phyloP scores from a whole-genome alignment of 2,888 invertebrate genomes.

The Mesorhabditis sp. region DNA sequence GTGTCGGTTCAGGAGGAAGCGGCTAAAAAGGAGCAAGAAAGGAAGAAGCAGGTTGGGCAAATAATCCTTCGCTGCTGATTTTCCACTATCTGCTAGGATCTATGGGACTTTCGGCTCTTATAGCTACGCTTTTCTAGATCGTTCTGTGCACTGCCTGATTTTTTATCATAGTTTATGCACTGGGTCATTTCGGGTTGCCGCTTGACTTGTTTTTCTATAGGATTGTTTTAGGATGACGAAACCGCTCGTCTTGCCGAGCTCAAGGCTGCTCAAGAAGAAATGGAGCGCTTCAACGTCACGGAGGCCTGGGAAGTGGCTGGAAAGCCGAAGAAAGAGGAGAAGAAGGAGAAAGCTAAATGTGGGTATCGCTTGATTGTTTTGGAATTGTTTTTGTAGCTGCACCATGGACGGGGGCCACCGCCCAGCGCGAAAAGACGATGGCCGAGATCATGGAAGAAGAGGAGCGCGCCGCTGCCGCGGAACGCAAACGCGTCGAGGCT shows the following conservation, averaged over 20 bases:
- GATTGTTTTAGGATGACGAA: not conserved
- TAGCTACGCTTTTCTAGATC: not conserved
- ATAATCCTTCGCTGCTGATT: too few relatives aligned
- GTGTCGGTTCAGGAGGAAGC: constrained; percentile 7
- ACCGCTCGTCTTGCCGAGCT: not conserved
- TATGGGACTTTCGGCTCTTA: not conserved
- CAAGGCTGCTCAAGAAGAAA: not conserved
- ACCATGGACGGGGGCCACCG: constrained; percentile 19
- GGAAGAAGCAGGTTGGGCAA: constrained; percentile 13
- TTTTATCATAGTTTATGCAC: not conserved
- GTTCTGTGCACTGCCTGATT: not conserved
- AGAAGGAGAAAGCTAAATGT: constrained; percentile 6
- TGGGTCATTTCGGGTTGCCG: not conserved
- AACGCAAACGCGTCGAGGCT: constrained; percentile 12
- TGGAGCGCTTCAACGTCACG: not conserved
- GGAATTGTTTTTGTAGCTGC: constrained; percentile 11
- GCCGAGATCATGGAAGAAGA: constrained; percentile 30
- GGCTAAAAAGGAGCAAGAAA: not conserved
- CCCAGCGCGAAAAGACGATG: constrained; percentile 21
- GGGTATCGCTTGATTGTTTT: not conserved
- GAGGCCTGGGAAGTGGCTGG: constrained; percentile 1
- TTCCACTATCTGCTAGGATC: too few relatives aligned
- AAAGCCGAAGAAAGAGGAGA: not conserved
- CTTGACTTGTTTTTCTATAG: not conserved
- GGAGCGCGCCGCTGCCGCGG: constrained; percentile 24